These are phyloP conservation scores for Deroptyus accipitrinus DNA, from an alignment of 2,113 vertebrate species.

Conservation along the genomic window DNA sequence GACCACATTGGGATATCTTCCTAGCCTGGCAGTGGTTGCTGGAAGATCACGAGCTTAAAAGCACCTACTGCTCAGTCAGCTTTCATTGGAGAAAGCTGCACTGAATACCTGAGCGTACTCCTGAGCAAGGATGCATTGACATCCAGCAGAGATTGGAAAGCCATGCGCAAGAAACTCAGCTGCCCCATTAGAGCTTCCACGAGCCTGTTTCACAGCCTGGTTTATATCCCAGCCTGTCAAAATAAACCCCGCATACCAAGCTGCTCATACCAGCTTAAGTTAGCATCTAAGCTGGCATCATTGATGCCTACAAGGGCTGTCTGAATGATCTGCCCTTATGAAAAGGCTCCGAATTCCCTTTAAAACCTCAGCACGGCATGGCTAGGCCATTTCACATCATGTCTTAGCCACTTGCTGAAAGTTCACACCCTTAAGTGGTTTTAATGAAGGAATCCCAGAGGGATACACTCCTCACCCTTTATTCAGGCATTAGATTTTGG, in stretches of 20 bases:
- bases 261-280: neutral
- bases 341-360: neutral
- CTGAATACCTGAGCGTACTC: fast-evolving
- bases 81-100: neutral
- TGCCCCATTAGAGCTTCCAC: neutral
- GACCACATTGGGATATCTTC: neutral
- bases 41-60: neutral
- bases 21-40: neutral
- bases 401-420: neutral
- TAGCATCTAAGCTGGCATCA: neutral
- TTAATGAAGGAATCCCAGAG: neutral
- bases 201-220: neutral
- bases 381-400: neutral
- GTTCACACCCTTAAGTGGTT: neutral
- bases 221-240: neutral
- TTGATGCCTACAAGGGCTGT: neutral
- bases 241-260: neutral
- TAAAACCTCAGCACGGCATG: neutral
- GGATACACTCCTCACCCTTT: slow-evolving; percentile 4
- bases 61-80: neutral
- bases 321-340: neutral
- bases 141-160: neutral
- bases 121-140: neutral
- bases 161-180: neutral
- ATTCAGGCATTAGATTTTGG: neutral